phyloP scores from a whole-genome alignment of 2,113 vertebrate genomes.

The Podarcis cretensis region DNA sequence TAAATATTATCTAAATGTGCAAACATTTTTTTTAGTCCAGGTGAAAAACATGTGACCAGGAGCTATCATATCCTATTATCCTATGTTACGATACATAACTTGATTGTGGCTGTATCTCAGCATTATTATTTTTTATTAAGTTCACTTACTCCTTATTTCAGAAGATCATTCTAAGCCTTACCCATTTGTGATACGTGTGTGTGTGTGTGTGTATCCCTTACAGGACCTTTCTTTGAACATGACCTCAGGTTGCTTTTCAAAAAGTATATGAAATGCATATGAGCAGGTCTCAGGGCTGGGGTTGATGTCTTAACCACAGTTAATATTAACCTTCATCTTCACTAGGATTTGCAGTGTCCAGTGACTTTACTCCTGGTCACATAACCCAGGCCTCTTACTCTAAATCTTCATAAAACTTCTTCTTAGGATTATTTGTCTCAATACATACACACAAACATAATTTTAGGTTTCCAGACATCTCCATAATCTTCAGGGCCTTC shows the following conservation, averaged over 20 bases:
- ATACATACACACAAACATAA: too few species aligned
- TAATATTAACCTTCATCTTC: too few species aligned
- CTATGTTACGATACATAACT: slow-evolving; percentile 16
- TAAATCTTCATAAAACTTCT: too few species aligned
- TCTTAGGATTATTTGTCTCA: too few species aligned
- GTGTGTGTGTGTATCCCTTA: not conserved
- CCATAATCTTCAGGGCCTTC: too few species aligned
- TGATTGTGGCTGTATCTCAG: slow-evolving; percentile 35
- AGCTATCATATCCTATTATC: slow-evolving; percentile 34
- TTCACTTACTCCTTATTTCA: slow-evolving; percentile 44
- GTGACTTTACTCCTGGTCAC: not conserved
- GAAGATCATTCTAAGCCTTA: slow-evolving; percentile 39
- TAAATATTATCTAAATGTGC: not conserved
- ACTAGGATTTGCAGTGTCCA: not conserved
- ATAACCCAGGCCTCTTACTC: too few species aligned
- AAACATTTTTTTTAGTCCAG: not conserved
- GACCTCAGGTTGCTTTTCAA: not conserved
- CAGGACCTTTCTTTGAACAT: slow-evolving; percentile 42
- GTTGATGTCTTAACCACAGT: not conserved
- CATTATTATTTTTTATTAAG: slow-evolving; percentile 39
- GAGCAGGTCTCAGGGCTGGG: not conserved
- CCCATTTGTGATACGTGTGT: slow-evolving; percentile 20
- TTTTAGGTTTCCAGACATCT: too few species aligned
- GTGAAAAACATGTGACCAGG: slow-evolving; percentile 23
- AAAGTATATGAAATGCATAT: not conserved